phyloP scores from a whole-genome alignment of 2,113 vertebrate species.

The Ascaphus truei region DNA sequence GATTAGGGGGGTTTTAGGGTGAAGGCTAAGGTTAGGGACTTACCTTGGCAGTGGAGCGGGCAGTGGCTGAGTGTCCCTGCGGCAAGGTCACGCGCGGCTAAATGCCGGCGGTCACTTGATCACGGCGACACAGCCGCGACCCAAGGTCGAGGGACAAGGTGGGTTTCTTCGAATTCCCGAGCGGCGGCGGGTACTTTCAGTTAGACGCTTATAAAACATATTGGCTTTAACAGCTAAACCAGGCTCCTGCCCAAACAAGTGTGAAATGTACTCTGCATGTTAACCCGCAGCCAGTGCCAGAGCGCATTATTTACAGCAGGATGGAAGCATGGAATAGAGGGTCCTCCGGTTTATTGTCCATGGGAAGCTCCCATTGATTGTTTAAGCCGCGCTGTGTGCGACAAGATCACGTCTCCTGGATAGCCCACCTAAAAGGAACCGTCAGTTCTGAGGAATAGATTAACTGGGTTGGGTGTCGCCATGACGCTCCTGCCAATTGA shows the following conservation, averaged over 20 bases:
- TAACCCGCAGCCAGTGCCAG: not conserved
- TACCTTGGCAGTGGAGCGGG: too few species aligned
- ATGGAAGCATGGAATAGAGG: not conserved
- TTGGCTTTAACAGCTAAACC: not conserved
- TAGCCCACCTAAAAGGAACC: not conserved
- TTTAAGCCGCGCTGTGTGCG: not conserved
- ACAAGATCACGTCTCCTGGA: not conserved
- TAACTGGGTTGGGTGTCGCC: not conserved
- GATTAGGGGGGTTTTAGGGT: too few species aligned
- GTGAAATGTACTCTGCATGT: not conserved
- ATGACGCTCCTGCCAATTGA: not conserved
- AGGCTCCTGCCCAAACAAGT: not conserved
- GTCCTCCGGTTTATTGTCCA: not conserved
- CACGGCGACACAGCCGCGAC: too few species aligned
- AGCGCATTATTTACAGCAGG: not conserved
- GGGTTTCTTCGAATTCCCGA: too few species aligned
- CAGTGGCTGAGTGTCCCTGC: too few species aligned
- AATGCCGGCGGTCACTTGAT: too few species aligned
- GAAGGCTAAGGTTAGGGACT: too few species aligned
- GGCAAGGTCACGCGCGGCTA: too few species aligned
- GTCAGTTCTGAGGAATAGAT: not conserved
- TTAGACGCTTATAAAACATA: not conserved
- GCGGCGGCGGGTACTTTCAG: not conserved
- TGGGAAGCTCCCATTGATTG: not conserved
- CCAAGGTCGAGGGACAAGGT: too few species aligned